Base-by-base conservation (phyloP, 2,113 vertebrate species). In the Nansenia antarctica region DNA sequence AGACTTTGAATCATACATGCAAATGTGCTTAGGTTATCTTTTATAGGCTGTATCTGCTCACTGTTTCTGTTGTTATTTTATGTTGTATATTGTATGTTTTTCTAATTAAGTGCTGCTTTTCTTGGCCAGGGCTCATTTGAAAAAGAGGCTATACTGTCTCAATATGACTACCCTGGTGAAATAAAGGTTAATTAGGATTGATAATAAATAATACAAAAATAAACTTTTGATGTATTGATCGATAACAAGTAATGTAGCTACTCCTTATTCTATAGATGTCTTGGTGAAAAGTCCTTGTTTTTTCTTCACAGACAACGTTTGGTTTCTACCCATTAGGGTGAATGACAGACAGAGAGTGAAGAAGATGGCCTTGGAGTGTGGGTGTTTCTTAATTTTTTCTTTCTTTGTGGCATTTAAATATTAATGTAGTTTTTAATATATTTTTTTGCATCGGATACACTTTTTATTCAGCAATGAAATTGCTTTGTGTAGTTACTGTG, bases 341-440 rank as follows among this genome's bases (percentile, higher is more conserved):
- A 18, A 5, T 3, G 31, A 24, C 26, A 7, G 35, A 8, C n/a
- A 58, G 61, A 2, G 5, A 14, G 20, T 3, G 20, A 67, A 22
- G 29, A n/a, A 15, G 18, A 65, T 29, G 24, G 32, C 42, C 20
- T 54, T 55, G 26, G 3, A 30, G 4, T 0, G 4, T 14, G 54
- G 26, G 29, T n/a, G 14, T 8, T 58, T 31, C 24, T 30, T n/a
- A n/a, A n/a, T n/a, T n/a, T n/a, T n/a, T n/a, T n/a, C n/a, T n/a
- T n/a, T 30, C 30, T 57, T 30, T 31, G 27, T 55, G 14, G 65
- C 15, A 37, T 39, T 62, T 73, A 64, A 69, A 78, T 78, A 78
- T 78, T 78, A 32, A 68, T 60, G 52, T 12, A 6, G 26, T 55
- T 24, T 65, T 78, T 78, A 32, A 68, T 60, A 39, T 12, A 6